Base-by-base conservation (phyloP, 2,113 vertebrate species). In the Anhinga anhinga region DNA sequence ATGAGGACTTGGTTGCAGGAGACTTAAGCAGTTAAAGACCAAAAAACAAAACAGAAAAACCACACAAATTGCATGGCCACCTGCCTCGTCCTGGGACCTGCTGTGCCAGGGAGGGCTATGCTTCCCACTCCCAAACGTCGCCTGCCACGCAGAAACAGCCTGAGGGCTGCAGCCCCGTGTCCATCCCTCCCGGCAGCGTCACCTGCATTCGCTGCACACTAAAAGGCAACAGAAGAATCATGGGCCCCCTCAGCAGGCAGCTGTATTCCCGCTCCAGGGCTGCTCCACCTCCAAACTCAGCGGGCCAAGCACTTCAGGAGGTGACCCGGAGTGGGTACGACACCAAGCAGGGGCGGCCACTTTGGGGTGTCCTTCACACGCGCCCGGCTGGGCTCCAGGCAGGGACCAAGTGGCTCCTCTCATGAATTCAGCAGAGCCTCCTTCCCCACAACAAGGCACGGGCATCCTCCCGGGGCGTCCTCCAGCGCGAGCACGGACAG, bases 401-500 rank as follows among this genome's bases (percentile, higher is more conserved):
- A 69, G n/a, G 21, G n/a, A 23, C 26, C 53, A 23, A 42, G n/a
- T 0, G 0, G 25, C 40, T 62, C 83, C 62, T 49, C 61, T 55
- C 69, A 10, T 1, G 0, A 36, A 36, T 13, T 5, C 4, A 0
- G 56, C 71, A 71, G 42, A 50, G 49, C 36, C 19, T 17, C 49
- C 32, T 18, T 14, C 38, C 36, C 56, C 1, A 0, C 18, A 29
- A 25, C 0, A 2, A 38, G 13, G 23, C 7, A 4, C 2, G 0
- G 40, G n/a, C 4, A 13, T 15, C 36, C 42, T 27, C 44, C 45
- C 2, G 0, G 26, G 61, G 53, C 38, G 32, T 9, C 42, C 70
- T 49, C n/a, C 12, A 11, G 67, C 4, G 0, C 2, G 5, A 10
- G 42, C 21, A 27, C 26, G 13, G 62, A 26, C 20, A 14, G 50